Evolutionary conservation across 2,888 invertebrate genomes (phyloP), one percentile per base, ranked within the genome.

Genomic region (Chirona hameri): DNA sequence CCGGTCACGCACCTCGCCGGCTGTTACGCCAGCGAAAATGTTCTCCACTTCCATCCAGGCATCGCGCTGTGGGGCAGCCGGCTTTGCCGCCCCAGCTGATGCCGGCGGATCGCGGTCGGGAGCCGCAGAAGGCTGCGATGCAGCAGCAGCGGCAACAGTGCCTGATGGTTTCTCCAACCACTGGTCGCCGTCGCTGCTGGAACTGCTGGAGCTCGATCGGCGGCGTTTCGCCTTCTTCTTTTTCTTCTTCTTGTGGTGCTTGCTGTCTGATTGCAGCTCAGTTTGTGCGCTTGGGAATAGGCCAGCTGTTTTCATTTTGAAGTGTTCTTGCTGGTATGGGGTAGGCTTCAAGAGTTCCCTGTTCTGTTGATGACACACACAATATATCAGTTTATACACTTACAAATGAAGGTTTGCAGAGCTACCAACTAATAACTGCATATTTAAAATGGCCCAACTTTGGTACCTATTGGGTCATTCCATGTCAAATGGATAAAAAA

Each of bases 291-390:
- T 76, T 21, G 76, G 76, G 24, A 76, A 76, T 1, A 76, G 46
- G 39, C 55, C n/a, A 24, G 82, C 10, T 60, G n/a, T 24, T 80
- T 76, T 52, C 52, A 52, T 52, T 52, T 52, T 52, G 52, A 12
- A 15, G 18, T 52, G 52, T 12, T 52, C 39, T 39, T 39, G 39
- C 39, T 39, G 39, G 39, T 39, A 39, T 39, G 39, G 39, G 7
- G 39, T 39, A 39, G 82, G 79, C 46, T 84, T 10, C 83, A 46
- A 80, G n/a, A 72, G 24, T 79, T 31, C 76, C 81, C 72, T 39
- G 83, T 2, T 55, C 18, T 55, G 57, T 57, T 57, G 21, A 57
- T 57, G 57, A 39, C 39, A 39, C 39, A 39, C 39, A 39, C 39
- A 39, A 39, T 39, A 5, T 39, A 39, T 39, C 39, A 39, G 39